Conservation (phyloP, 2,113 vertebrate genomes). For the Podocnemis expansa region DNA sequence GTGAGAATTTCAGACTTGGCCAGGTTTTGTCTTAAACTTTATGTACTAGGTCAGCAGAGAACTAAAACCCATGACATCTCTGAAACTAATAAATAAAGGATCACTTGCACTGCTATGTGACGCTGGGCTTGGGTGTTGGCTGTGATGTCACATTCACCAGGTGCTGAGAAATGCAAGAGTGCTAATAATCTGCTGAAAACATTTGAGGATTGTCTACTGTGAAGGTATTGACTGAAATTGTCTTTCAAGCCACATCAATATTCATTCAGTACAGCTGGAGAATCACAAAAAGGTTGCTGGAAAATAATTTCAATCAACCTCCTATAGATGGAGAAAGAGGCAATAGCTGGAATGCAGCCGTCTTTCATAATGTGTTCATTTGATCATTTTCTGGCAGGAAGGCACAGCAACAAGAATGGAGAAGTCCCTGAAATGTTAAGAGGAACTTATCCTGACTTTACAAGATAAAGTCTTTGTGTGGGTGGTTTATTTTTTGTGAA, state of each 20-base stretch:
- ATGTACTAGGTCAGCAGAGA: background rate
- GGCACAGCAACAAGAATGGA: background rate
- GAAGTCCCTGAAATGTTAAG: background rate
- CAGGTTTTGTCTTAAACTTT: background rate
- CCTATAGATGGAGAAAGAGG: accelerated
- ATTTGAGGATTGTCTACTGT: background rate
- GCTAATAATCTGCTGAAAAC: background rate
- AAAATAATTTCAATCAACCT: background rate
- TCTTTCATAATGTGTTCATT: background rate
- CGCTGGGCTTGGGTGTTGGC: background rate
- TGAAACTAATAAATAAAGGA: background rate
- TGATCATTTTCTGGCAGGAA: background rate
- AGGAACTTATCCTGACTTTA: accelerated
- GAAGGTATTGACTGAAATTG: background rate
- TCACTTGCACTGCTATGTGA: background rate
- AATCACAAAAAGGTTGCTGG: background rate
- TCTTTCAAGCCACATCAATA: accelerated
- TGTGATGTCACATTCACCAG: accelerated
- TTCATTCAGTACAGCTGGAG: background rate
- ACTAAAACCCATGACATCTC: background rate
- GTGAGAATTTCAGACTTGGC: no score
- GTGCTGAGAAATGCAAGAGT: background rate
- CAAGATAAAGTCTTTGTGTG: background rate
- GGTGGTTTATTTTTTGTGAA: background rate
- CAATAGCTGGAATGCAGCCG: background rate